Evolutionary conservation across 2,888 invertebrate species (phyloP).

Genomic region (Ennomos quercinarius): DNA sequence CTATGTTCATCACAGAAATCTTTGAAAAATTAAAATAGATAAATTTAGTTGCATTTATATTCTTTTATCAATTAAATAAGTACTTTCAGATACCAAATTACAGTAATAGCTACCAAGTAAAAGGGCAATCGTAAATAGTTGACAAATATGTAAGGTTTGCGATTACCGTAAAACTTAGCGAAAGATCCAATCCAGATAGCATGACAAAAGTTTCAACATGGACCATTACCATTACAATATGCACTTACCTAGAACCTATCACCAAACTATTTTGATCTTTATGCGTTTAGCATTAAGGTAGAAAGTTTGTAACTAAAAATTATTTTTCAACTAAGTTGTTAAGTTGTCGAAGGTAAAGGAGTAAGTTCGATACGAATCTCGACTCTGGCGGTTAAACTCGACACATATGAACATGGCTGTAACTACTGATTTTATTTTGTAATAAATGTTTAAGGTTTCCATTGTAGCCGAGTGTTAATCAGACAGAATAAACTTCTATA

Average conservation of each 20-base stretch:
- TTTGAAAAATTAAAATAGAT: too few relatives aligned
- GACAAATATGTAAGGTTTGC: slow-evolving; percentile 55
- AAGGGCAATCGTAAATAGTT: slow-evolving; percentile 63
- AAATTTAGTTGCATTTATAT: too few relatives aligned
- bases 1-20: too few relatives aligned
- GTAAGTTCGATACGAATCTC: slow-evolving; percentile 67
- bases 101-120: slow-evolving; percentile 47
- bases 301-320: background rate
- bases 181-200: slow-evolving; percentile 71
- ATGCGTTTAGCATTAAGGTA: background rate
- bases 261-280: background rate
- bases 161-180: slow-evolving; percentile 76
- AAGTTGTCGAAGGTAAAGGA: slow-evolving; percentile 56
- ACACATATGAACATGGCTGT: slow-evolving; percentile 62
- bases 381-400: slow-evolving; percentile 57
- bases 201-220: slow-evolving; percentile 73
- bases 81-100: background rate
- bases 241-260: background rate
- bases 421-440: slow-evolving; percentile 61
- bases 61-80: too few relatives aligned
- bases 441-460: slow-evolving; percentile 20
- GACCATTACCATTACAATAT: slow-evolving; percentile 26
- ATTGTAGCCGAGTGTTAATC: slow-evolving; percentile 7
- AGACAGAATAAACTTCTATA: background rate
- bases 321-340: slow-evolving; percentile 9